These are phyloP conservation scores for Hylaeus anthracinus DNA, from an alignment of 1,140 invertebrate genomes.

Conservation along the genomic window DNA sequence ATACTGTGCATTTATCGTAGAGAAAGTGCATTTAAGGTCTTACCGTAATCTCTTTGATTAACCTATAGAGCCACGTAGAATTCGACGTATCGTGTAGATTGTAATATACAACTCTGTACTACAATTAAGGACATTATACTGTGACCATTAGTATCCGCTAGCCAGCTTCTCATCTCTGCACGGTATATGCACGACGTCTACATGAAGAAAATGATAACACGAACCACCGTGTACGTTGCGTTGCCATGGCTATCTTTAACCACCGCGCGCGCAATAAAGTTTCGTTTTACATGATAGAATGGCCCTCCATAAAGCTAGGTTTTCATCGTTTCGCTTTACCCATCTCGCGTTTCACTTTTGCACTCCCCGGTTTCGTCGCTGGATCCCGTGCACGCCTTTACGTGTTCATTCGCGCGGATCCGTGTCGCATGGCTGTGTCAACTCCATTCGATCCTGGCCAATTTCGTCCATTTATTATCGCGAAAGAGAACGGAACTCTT, in stretches of 20 bases:
- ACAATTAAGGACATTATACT: too few species aligned
- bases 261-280: slow-evolving; percentile 4
- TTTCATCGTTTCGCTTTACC: slow-evolving; percentile 1
- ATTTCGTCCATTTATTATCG: not conserved
- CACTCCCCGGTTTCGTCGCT: not conserved
- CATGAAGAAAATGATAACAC: too few species aligned
- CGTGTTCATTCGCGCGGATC: not conserved
- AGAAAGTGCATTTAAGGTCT: too few species aligned
- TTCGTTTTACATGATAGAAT: slow-evolving; percentile 30
- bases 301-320: slow-evolving; percentile 3
- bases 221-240: too few species aligned
- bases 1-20: too few species aligned
- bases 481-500: not conserved
- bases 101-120: too few species aligned
- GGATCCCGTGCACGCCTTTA: not conserved
- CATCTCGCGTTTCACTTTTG: slow-evolving; percentile 5
- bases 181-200: too few species aligned
- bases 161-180: too few species aligned
- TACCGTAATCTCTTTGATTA: too few species aligned
- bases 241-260: not conserved
- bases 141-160: too few species aligned
- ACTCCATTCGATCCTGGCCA: not conserved
- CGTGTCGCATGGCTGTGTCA: not conserved
- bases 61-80: too few species aligned
- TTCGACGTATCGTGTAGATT: too few species aligned